Percentiles rank a stretch among this genome's conserved stretches.
Evolutionary conservation across 1,140 invertebrate species (phyloP).

Genomic region (Bombus balteatus): DNA sequence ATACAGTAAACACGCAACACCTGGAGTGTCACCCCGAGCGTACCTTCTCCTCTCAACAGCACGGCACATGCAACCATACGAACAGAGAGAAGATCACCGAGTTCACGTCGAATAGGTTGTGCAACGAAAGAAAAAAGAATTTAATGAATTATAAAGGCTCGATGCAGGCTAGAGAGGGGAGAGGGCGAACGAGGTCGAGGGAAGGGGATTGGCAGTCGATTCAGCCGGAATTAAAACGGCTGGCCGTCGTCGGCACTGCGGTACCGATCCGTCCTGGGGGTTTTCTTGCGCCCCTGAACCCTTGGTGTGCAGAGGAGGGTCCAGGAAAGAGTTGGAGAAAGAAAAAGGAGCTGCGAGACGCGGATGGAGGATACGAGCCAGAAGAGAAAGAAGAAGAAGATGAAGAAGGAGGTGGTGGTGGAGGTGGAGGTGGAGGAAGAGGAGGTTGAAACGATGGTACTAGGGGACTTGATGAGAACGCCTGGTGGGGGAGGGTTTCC

Average conservation of each 20-base stretch:
- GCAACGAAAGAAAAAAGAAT: slow-evolving; percentile 42
- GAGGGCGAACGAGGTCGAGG: slow-evolving; percentile 46
- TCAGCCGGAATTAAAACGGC: slow-evolving; percentile 69
- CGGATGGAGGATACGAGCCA: slow-evolving; percentile 43
- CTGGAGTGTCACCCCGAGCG: not conserved
- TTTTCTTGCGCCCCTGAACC: slow-evolving; percentile 72
- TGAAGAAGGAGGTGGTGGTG: slow-evolving; percentile 22
- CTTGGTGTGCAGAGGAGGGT: slow-evolving; percentile 58
- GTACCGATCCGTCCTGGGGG: slow-evolving; percentile 72
- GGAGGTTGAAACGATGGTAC: slow-evolving; percentile 65
- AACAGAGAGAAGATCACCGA: not conserved
- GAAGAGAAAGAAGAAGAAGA: slow-evolving; percentile 52
- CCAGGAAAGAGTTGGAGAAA: slow-evolving; percentile 70
- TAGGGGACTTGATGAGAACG: slow-evolving; percentile 73
- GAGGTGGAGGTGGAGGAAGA: slow-evolving; percentile 54
- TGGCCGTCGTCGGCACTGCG: slow-evolving; percentile 59
- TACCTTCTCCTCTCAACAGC: not conserved
- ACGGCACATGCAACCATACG: not conserved
- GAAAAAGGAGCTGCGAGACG: slow-evolving; percentile 66
- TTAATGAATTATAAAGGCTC: slow-evolving; percentile 58
- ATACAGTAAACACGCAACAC: not conserved
- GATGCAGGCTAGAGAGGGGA: slow-evolving; percentile 4
- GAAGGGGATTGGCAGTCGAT: slow-evolving; percentile 76
- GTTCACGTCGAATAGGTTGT: slow-evolving; percentile 22
- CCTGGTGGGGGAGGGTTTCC: slow-evolving; percentile 75